Evolutionary conservation across 2,113 vertebrate species (phyloP), one percentile per base, ranked within the genome.

Genomic region (Thymallus thymallus): DNA sequence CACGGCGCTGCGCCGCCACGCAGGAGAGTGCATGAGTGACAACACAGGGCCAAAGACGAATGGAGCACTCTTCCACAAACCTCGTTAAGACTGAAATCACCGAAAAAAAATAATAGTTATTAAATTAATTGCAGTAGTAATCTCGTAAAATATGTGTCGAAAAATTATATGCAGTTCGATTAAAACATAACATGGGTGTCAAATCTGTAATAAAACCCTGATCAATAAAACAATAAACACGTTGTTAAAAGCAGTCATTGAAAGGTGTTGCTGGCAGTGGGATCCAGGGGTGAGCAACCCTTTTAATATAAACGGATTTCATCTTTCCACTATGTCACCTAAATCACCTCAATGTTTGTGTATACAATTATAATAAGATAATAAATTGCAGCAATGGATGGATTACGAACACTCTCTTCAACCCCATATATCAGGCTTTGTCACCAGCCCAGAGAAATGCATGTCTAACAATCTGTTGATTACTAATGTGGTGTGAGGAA

Each of bases 291-390:
- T 98, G 96, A 98, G 94, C 96, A 97, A 98, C 96, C 98, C 98
- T 99, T 99, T 99, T 99, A 99, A 98, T 98, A 41, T 41, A 96
- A 99, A 98, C 95, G 96, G 95, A 97, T 98, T 98, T 98, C 96
- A 98, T 99, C 98, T 97, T 96, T 97, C 94, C 95, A 95, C 96
- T 90, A 1, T 97, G 98, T 97, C 97, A 97, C 94, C 94, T 99
- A 99, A 99, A 99, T 99, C 98, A 98, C 94, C 92, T 91, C 94
- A 96, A 95, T 99, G 98, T 99, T 99, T 98, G 96, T 99, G 96
- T 99, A 98, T 99, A 99, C 97, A 99, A 98, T 99, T 99, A 99
- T 98, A 98, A 99, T 99, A 96, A 96, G 96, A 95, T 94, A 93
- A 98, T 99, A 98, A 99, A 99, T 99, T 96, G 94, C 87, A 86